A percentile compares a stretch with the other conserved stretches of the same genome.
Evolutionary conservation across 2,888 invertebrate genomes (phyloP).

Genomic region (Agonopterix alstromeriana): DNA sequence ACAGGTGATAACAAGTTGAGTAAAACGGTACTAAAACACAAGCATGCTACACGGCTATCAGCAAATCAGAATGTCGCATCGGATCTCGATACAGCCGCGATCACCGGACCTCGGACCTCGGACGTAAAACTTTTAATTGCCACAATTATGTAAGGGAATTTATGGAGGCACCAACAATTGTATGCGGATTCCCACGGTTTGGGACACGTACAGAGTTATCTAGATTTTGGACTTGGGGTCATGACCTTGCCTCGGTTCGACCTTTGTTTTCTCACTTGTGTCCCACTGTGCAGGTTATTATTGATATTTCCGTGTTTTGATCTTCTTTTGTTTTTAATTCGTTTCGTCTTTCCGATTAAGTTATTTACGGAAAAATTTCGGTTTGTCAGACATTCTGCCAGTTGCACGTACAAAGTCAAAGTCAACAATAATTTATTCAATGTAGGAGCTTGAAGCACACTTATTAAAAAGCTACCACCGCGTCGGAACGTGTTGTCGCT

Average conservation of each 20-base stretch:
- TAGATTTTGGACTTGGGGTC: slow-evolving; percentile 38
- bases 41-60: slow-evolving; percentile 7
- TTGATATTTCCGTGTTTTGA: slow-evolving; percentile 30
- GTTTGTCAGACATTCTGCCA: too few species aligned
- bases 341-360: slow-evolving; percentile 4
- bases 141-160: slow-evolving; percentile 57
- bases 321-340: slow-evolving; percentile 9
- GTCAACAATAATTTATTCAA: too few species aligned
- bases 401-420: too few species aligned
- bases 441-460: too few species aligned
- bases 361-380: too few species aligned
- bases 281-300: slow-evolving; percentile 32
- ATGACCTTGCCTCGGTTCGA: slow-evolving; percentile 55
- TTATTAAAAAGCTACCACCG: too few species aligned
- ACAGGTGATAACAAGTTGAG: slow-evolving; percentile 3
- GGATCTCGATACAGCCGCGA: slow-evolving; percentile 1
- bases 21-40: slow-evolving; percentile 6
- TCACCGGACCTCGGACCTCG: slow-evolving; percentile 12
- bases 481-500: too few species aligned
- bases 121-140: slow-evolving; percentile 56
- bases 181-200: slow-evolving; percentile 49
- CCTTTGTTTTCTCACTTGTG: slow-evolving; percentile 43
- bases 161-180: slow-evolving; percentile 26
- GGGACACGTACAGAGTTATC: slow-evolving; percentile 56
- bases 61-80: slow-evolving; percentile 28